phyloP scores from a whole-genome alignment of 2,888 invertebrate species.

The Eilema sororculum region DNA sequence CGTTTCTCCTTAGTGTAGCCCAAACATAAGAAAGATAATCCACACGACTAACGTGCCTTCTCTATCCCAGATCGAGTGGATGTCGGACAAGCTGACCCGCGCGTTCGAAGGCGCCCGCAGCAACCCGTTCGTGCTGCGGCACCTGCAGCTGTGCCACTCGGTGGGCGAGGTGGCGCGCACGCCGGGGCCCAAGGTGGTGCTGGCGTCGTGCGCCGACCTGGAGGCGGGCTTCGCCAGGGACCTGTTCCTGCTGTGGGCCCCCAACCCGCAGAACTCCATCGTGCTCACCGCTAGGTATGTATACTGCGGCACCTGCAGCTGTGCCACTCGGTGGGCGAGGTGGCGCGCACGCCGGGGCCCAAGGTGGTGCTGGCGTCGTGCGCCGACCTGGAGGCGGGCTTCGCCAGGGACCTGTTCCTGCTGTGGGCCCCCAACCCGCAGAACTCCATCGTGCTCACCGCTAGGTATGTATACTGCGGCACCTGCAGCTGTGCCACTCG shows the following conservation, averaged over 20 bases:
- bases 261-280: slow-evolving; percentile 96
- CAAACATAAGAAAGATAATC: too few species aligned
- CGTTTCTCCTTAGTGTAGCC: too few species aligned
- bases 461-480: slow-evolving; percentile 89
- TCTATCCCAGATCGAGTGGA: slow-evolving; percentile 99
- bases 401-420: slow-evolving; percentile 96
- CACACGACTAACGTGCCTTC: too few species aligned
- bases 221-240: slow-evolving; percentile 98
- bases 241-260: slow-evolving; percentile 97
- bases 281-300: slow-evolving; percentile 94
- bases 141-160: slow-evolving; percentile 97
- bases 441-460: slow-evolving; percentile 98
- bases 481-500: slow-evolving; percentile 97
- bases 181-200: slow-evolving; percentile 93
- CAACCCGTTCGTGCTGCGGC: slow-evolving; percentile 98
- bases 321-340: slow-evolving; percentile 96
- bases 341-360: slow-evolving; percentile 90
- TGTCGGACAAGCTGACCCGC: slow-evolving; percentile 99
- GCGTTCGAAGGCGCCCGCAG: slow-evolving; percentile 96
- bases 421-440: slow-evolving; percentile 97
- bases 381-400: slow-evolving; percentile 98
- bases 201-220: slow-evolving; percentile 97
- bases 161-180: slow-evolving; percentile 93
- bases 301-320: slow-evolving; percentile 93
- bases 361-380: slow-evolving; percentile 98